Evolutionary conservation across 2,797 vertebrate species (phyloP).

Genomic region (Peromyscus nudipes): DNA sequence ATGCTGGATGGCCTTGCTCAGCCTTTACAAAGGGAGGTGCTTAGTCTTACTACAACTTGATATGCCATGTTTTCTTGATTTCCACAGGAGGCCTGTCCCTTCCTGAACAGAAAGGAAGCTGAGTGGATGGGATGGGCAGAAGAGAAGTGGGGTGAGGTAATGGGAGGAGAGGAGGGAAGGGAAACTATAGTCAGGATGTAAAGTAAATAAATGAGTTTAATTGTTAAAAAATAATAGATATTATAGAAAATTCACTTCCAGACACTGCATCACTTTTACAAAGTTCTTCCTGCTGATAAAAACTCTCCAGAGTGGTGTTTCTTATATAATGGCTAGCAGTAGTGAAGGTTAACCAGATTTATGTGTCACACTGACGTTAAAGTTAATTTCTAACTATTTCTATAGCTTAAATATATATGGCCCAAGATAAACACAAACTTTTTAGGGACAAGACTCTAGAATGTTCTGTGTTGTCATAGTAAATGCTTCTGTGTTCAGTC

Average conservation of each 20-base stretch:
- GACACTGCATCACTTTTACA: background rate
- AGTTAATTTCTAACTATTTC: background rate
- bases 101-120: background rate
- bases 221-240: background rate
- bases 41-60: background rate
- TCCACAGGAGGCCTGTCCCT: background rate
- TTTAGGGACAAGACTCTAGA: background rate
- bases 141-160: background rate
- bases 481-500: background rate
- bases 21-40: background rate
- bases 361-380: background rate
- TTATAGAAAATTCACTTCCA: background rate
- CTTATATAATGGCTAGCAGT: background rate
- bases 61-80: background rate
- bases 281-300: background rate
- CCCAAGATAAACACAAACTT: background rate
- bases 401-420: background rate
- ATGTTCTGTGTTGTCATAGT: background rate
- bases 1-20: background rate
- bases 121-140: background rate
- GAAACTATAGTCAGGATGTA: background rate
- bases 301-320: background rate
- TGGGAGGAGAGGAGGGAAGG: background rate
- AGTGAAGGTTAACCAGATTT: background rate
- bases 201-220: background rate